These are phyloP conservation scores for Sciaenops ocellatus DNA, from an alignment of 2,797 vertebrate species.

Conservation along the genomic window DNA sequence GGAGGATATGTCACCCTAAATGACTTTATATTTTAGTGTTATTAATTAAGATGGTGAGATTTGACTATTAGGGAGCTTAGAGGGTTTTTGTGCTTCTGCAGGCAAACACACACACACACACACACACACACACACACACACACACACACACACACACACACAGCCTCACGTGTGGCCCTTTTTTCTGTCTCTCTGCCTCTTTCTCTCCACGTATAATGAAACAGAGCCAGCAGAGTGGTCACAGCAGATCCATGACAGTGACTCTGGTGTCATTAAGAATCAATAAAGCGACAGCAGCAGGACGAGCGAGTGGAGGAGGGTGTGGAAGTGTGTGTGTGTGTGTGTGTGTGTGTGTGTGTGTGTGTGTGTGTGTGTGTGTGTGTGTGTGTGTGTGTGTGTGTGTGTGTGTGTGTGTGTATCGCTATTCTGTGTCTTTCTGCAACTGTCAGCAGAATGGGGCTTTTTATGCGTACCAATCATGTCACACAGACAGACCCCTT, in stretches of 20 bases:
- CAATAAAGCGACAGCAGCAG: constrained; percentile 77
- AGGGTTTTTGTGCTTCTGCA: constrained; percentile 4
- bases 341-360: constrained; percentile 21
- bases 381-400: constrained; percentile 16
- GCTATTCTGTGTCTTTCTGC: constrained; percentile 68
- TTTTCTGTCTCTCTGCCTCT: constrained; percentile 15
- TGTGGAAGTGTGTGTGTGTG: constrained; percentile 1
- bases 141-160: not conserved
- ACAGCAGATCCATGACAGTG: constrained; percentile 77
- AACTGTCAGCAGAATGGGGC: constrained; percentile 78
- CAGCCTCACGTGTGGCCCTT: not conserved
- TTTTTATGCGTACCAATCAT: constrained; percentile 79
- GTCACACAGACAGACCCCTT: constrained; percentile 60
- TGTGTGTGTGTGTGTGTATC: constrained; percentile 20
- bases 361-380: constrained; percentile 2
- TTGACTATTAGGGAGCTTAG: constrained; percentile 25
- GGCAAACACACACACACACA: not conserved
- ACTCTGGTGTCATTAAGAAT: constrained; percentile 82
- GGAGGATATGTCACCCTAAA: constrained; percentile 24
- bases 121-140: constrained; percentile 10
- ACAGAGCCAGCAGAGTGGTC: constrained; percentile 68
- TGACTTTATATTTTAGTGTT: constrained; percentile 28
- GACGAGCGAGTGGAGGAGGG: constrained; percentile 28
- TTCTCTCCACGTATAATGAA: constrained; percentile 65
- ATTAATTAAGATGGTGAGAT: constrained; percentile 33